A percentile compares a stretch with the other conserved stretches of the same genome.
These are phyloP conservation scores for Busseola fusca DNA, from an alignment of 2,888 invertebrate genomes.

Conservation along the genomic window DNA sequence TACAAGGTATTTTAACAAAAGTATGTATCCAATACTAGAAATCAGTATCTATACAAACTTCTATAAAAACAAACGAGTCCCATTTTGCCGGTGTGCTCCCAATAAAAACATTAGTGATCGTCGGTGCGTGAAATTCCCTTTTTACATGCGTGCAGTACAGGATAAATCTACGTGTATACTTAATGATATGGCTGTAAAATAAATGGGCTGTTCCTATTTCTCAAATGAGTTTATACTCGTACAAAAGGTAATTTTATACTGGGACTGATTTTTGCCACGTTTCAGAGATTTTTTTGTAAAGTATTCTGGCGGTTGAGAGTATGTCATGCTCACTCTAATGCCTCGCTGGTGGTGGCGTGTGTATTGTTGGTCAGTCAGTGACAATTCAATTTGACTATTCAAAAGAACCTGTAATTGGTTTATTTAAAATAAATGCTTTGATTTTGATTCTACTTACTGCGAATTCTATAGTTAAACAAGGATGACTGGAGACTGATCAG, in stretches of 20 bases:
- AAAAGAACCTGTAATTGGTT: too few relatives aligned
- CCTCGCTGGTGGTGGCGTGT: too few relatives aligned
- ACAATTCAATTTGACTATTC: too few relatives aligned
- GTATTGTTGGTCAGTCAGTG: too few relatives aligned
- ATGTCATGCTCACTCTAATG: too few relatives aligned
- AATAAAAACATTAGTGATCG: conserved; percentile 77
- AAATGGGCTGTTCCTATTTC: conserved; percentile 47
- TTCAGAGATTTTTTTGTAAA: not conserved
- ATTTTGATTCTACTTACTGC: not conserved
- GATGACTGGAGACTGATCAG: not conserved
- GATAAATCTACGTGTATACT: conserved; percentile 51
- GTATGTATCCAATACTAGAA: conserved; percentile 61
- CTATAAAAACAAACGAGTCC: conserved; percentile 69
- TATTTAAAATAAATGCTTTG: too few relatives aligned
- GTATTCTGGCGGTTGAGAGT: too few relatives aligned
- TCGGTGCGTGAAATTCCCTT: conserved; percentile 71
- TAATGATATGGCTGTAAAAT: conserved; percentile 45
- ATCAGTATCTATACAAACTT: conserved; percentile 67
- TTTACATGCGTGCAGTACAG: conserved; percentile 65
- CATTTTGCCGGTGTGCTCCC: conserved; percentile 71
- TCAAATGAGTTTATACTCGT: conserved; percentile 30
- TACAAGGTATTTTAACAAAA: conserved; percentile 25
- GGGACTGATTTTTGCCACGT: conserved; percentile 11
- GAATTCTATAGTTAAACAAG: too few relatives aligned
- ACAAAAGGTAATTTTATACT: conserved; percentile 22